Base-by-base conservation (phyloP, 2,888 invertebrate species). In the Antheraea assamensis region DNA sequence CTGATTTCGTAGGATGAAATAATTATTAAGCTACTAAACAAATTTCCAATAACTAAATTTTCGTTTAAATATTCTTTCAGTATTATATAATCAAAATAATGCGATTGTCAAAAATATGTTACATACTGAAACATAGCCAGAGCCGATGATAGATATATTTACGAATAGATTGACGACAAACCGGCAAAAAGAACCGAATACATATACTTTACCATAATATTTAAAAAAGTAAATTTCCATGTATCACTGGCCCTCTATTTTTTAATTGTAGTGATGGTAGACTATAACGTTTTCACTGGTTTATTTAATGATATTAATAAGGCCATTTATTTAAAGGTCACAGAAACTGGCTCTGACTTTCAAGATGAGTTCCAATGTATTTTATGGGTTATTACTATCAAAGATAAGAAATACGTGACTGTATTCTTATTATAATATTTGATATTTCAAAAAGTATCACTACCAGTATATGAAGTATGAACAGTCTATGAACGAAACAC, bases 251-350 rank as follows among this genome's bases (percentile, higher is more conserved):
- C 3, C 19, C 10, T 17, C 15, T 0, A 15, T 19, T 74, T 76
- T 74, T 72, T 74, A 17, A 58, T 79, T 72, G 74, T 73, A 42
- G 70, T 76, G 84, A 84, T 87, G 83, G 81, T 55, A 19, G 79
- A 81, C 80, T 80, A 82, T 73, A 78, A 78, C 79, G 74, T 83
- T 82, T 83, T 85, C 82, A 82, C 85, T 84, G 81, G 82, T 82
- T 83, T 81, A 78, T 86, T 85, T 88, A 86, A 86, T 88, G 84
- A 86, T 87, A 85, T 86, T 88, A 88, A 89, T 89, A 88, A 88
- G 88, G 87, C 84, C 83, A 89, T 91, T 91, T 90, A 86, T 88
- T 86, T 88, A 91, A 92, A 92, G 90, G 92, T 92, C 90, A 91
- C 80, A 77, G 77, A 79, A 88, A 90, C 90, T 87, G 88, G 91